phyloP scores from a whole-genome alignment of 2,888 invertebrate genomes.

The Drosophila colorata region DNA sequence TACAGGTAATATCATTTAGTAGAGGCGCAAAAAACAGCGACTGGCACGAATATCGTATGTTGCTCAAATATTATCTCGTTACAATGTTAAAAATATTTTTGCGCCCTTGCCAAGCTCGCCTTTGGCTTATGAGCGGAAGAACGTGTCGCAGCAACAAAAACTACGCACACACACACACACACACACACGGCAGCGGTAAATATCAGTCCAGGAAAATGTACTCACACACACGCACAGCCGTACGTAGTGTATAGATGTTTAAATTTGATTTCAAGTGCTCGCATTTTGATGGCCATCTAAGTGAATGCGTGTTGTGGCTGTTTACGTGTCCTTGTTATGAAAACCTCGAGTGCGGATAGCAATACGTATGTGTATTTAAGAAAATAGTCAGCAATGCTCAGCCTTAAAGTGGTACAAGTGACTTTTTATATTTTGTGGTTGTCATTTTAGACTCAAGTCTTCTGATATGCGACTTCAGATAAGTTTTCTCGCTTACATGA shows the following conservation, averaged over 20 bases:
- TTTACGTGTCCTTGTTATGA: slow-evolving; percentile 62
- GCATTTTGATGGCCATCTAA: slow-evolving; percentile 78
- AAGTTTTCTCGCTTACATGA: neutral
- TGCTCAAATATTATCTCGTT: slow-evolving; percentile 80
- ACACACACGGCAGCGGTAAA: too few relatives aligned
- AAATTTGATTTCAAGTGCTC: slow-evolving; percentile 77
- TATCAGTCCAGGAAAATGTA: slow-evolving; percentile 7
- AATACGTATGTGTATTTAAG: slow-evolving; percentile 19
- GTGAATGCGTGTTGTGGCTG: slow-evolving; percentile 76
- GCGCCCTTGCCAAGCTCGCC: slow-evolving; percentile 58
- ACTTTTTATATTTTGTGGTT: neutral
- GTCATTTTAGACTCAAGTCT: neutral
- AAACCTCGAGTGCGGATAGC: slow-evolving; percentile 20
- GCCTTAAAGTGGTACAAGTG: slow-evolving; percentile 3
- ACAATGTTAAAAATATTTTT: slow-evolving; percentile 63
- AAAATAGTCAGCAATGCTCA: slow-evolving; percentile 7
- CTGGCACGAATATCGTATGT: slow-evolving; percentile 65
- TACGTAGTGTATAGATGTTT: slow-evolving; percentile 60
- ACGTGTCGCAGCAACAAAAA: slow-evolving; percentile 62
- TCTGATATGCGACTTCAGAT: neutral
- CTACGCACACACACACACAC: slow-evolving; percentile 16
- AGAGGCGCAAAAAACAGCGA: slow-evolving; percentile 45
- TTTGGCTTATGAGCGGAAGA: slow-evolving; percentile 77
- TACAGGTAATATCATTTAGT: slow-evolving; percentile 81
- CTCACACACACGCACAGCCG: slow-evolving; percentile 8